A percentile compares a stretch with the other conserved stretches of the same genome.
These are phyloP conservation scores for Crocallis elinguaria DNA, from an alignment of 2,888 invertebrate species.

Conservation along the genomic window DNA sequence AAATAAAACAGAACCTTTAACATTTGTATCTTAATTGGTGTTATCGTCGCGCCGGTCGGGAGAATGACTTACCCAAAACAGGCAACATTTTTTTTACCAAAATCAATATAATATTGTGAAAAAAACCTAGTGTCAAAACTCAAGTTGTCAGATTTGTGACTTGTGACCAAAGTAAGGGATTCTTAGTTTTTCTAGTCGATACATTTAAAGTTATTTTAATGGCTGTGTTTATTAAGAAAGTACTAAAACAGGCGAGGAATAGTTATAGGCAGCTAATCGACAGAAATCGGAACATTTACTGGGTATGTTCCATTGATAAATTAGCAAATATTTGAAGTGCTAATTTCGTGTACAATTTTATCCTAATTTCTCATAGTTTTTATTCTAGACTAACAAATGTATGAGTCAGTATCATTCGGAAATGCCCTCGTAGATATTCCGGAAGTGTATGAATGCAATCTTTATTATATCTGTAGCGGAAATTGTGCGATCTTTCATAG, in stretches of 20 bases:
- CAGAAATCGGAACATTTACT: constrained; percentile 54
- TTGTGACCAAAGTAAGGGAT: background rate
- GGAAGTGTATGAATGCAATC: constrained; percentile 8
- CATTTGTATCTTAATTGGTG: too few species aligned
- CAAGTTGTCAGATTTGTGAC: background rate
- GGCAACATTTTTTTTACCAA: constrained; percentile 24
- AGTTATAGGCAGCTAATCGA: constrained; percentile 60
- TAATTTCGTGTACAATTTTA: constrained; percentile 16
- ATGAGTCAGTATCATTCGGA: constrained; percentile 12
- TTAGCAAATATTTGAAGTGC: constrained; percentile 26
- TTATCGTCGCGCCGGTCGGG: constrained; percentile 1
- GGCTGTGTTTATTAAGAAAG: constrained; percentile 66
- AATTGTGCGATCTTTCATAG: constrained; percentile 11
- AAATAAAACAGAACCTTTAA: background rate
- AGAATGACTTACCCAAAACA: background rate
- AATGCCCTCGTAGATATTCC: constrained; percentile 23
- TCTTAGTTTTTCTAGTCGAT: constrained; percentile 21
- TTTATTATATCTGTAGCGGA: constrained; percentile 13
- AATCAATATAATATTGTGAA: constrained; percentile 27
- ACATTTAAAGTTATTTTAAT: constrained; percentile 47
- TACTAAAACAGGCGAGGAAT: constrained; percentile 58
- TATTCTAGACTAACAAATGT: constrained; percentile 6
- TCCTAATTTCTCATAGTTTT: constrained; percentile 17
- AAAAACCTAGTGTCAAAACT: constrained; percentile 6
- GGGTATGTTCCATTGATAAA: constrained; percentile 58